phyloP scores from a whole-genome alignment of 2,797 vertebrate genomes.

The Orestias chungarensis region DNA sequence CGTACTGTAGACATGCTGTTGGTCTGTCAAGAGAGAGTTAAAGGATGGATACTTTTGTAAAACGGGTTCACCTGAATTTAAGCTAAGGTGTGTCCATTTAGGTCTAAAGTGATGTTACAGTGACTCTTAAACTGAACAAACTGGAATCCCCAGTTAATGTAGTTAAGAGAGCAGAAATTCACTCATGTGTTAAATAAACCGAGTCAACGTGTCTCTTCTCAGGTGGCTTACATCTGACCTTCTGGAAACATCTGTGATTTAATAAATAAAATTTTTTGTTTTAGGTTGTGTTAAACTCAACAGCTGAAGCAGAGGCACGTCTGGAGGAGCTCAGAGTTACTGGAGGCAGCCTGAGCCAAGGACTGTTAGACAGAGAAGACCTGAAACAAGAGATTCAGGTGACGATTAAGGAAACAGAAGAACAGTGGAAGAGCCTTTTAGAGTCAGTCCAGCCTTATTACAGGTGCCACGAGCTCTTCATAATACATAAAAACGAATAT shows the following conservation, averaged over 20 bases:
- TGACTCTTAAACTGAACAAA: background rate
- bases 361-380: conserved; percentile 9
- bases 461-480: conserved; percentile 18
- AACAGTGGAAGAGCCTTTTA: conserved; percentile 9
- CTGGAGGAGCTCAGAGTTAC: conserved; percentile 18
- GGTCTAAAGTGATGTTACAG: background rate
- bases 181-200: background rate
- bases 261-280: conserved; percentile 6
- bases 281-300: conserved; percentile 24
- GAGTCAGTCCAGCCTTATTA: conserved; percentile 15
- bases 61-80: background rate
- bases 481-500: background rate
- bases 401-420: conserved; percentile 18
- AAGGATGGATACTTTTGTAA: background rate
- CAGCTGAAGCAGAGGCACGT: conserved; percentile 1
- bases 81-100: background rate
- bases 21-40: background rate
- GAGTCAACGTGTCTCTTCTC: conserved; percentile 3
- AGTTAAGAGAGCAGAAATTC: background rate
- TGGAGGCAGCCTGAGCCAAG: conserved; percentile 7
- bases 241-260: background rate
- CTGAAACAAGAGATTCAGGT: conserved; percentile 37
- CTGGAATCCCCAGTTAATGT: background rate
- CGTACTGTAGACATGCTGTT: background rate
- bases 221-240: background rate